phyloP scores from a whole-genome alignment of 2,797 vertebrate species.

The Calcarius lapponicus region DNA sequence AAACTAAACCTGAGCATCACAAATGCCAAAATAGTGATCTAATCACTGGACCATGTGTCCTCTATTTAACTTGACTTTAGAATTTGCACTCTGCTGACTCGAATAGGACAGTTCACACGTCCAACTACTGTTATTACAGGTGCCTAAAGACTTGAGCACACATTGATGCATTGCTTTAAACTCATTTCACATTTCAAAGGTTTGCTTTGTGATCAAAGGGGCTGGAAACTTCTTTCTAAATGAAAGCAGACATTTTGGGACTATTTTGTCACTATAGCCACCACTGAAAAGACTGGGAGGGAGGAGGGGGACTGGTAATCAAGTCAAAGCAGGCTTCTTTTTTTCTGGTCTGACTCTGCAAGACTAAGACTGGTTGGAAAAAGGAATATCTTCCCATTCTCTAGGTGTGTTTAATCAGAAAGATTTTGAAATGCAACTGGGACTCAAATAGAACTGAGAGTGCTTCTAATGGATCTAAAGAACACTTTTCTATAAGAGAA shows the following conservation, averaged over 20 bases:
- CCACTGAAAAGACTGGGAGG: neutral
- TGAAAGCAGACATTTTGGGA: slow-evolving; percentile 11
- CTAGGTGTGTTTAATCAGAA: neutral
- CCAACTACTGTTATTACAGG: slow-evolving; percentile 54
- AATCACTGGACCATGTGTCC: slow-evolving; percentile 43
- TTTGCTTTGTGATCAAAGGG: slow-evolving; percentile 60
- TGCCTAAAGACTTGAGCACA: slow-evolving; percentile 62
- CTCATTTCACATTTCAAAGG: slow-evolving; percentile 65
- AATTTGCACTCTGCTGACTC: slow-evolving; percentile 11
- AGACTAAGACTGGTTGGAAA: neutral
- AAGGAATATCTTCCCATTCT: neutral
- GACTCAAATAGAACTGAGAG: neutral
- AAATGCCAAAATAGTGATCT: slow-evolving; percentile 46
- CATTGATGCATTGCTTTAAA: neutral
- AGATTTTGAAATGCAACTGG: neutral
- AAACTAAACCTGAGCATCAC: slow-evolving; percentile 19
- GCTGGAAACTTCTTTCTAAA: slow-evolving; percentile 12
- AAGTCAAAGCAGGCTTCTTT: neutral
- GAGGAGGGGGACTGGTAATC: neutral
- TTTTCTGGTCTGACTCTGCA: neutral
- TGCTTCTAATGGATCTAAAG: neutral
- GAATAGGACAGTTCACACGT: slow-evolving; percentile 28
- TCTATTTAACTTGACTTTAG: slow-evolving; percentile 56
- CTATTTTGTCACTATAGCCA: neutral
- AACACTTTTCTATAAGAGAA: neutral